phyloP scores from a whole-genome alignment of 2,113 vertebrate species.

The Campylomormyrus numenius region DNA sequence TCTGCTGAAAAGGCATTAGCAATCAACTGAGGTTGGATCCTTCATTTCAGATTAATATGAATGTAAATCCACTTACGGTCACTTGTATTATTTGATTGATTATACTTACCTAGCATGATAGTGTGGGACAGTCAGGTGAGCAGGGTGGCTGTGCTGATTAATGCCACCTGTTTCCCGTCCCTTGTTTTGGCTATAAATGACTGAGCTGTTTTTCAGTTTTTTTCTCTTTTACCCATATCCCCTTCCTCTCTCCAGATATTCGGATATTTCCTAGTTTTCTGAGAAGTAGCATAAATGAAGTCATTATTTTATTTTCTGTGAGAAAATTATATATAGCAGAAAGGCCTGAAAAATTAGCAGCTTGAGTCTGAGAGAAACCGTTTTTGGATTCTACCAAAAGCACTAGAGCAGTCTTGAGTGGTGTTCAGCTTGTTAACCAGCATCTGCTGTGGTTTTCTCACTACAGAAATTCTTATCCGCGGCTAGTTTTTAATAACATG shows the following conservation, averaged over 20 bases:
- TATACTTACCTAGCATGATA: background rate
- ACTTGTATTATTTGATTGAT: background rate
- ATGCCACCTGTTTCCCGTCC: background rate
- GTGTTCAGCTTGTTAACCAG: background rate
- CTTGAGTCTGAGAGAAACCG: background rate
- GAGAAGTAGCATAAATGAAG: background rate
- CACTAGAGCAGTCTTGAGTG: background rate
- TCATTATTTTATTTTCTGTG: background rate
- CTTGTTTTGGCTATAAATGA: background rate
- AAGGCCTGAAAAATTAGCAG: background rate
- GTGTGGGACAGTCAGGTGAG: background rate
- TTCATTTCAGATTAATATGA: background rate
- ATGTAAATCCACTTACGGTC: background rate
- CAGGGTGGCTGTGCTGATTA: background rate
- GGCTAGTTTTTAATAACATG: background rate
- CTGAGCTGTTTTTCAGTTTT: background rate
- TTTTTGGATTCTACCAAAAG: background rate
- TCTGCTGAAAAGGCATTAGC: background rate
- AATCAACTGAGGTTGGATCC: background rate
- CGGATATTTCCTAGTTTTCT: background rate
- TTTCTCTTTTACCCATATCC: background rate
- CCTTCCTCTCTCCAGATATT: background rate
- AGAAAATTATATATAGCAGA: background rate
- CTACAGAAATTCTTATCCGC: background rate
- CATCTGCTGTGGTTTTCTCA: background rate